Base-by-base conservation (phyloP, 2,888 invertebrate genomes). In the Drosophila paranaensis region DNA sequence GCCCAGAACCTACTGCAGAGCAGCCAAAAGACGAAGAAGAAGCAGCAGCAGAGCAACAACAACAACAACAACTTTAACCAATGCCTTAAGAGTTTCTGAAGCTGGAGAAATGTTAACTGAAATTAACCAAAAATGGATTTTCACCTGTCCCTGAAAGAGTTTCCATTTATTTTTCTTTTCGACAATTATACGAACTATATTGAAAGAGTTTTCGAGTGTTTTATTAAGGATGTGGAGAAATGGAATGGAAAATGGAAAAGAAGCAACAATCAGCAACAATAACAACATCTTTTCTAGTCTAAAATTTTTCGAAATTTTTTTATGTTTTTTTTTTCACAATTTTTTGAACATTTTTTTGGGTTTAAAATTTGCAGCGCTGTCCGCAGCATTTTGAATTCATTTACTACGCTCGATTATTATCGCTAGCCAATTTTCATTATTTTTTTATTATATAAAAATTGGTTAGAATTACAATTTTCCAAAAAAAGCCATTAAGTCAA, bases 61-160 rank as follows among this genome's bases (percentile, higher is more conserved):
- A 14, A 45, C 60, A 58, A 67, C 58, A 71, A 43, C 68, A 81
- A 75, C 64, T 85, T 64, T 60, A 88, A 85, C 61, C 67, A 82
- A 68, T 91, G 90, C 89, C 91, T 91, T 83, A 86, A 83, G 54
- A 89, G 88, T 74, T 90, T 88, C 70, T 90, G 63, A 81, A 80
- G 46, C n/a, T 35, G 37, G 14, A 37, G 14, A 25, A 14, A 20
- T 35, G 13, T 50, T 55, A 54, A 40, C 25, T n/a, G 54, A 56
- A 35, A 14, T 48, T 65, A 35, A 14, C 20, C 46, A 1, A 20
- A 48, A 50, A 20, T 35, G 56, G 45, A 61, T 51, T 51, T 55
- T 56, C 14, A 6, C 43, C 56, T 56, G 56, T 33, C 37, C n/a
- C 20, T 11, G 0, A 13, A 50, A 51, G 40, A 61, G 45, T 69